These are phyloP conservation scores for Dreissena rostriformis DNA, from an alignment of 1,140 invertebrate genomes.

Conservation along the genomic window DNA sequence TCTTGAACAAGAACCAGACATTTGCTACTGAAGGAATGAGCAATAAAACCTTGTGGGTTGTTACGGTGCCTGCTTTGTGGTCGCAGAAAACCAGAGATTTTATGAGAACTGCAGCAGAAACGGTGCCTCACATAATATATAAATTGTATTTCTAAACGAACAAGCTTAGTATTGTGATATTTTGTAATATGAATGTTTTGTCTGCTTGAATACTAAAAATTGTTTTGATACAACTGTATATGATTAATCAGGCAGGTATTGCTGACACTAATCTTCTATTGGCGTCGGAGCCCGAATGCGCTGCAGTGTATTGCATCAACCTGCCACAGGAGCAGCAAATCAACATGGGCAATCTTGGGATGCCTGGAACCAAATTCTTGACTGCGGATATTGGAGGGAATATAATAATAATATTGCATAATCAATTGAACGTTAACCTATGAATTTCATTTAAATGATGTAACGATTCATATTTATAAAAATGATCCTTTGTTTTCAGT, in stretches of 20 bases:
- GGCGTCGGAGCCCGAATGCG: constrained; percentile 37
- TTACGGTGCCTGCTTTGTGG: no score
- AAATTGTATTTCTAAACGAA: no score
- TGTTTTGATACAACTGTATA: neutral
- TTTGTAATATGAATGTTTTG: neutral
- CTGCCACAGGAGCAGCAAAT: constrained; percentile 2
- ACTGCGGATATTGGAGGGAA: constrained; percentile 38
- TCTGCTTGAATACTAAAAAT: neutral
- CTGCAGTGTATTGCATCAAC: constrained; percentile 30
- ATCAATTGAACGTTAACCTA: no score
- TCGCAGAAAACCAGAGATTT: neutral
- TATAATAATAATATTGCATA: no score
- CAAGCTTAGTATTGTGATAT: neutral
- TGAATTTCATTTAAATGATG: no score
- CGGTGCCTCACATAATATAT: neutral
- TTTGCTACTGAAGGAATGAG: neutral
- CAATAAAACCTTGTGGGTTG: no score
- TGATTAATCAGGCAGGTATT: constrained; percentile 19
- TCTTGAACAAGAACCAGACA: constrained; percentile 11
- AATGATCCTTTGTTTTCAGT: no score
- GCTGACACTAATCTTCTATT: constrained; percentile 17
- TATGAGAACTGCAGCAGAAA: constrained; percentile 35
- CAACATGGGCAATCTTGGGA: constrained; percentile 6
- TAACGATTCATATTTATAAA: no score
- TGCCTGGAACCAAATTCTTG: constrained; percentile 31